Conservation (phyloP, 2,113 vertebrate genomes). For the Dissostichus mawsoni region DNA sequence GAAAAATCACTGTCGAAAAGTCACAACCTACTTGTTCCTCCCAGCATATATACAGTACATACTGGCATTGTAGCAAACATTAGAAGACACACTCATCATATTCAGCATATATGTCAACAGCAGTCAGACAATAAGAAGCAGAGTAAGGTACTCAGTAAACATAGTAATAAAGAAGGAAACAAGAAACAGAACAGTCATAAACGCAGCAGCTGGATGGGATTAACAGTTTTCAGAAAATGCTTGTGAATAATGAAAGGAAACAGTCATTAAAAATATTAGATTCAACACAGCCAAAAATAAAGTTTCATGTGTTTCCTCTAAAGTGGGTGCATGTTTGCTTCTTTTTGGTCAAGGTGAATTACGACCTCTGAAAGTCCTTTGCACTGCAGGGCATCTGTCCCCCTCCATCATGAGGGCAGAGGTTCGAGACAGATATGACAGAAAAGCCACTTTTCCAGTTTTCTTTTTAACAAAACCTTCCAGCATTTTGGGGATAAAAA, state of each 20-base stretch:
- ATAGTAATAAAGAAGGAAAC: conserved; percentile 12
- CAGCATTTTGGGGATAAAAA: conserved; percentile 72
- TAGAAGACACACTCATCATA: conserved; percentile 20
- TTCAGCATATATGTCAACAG: conserved; percentile 23
- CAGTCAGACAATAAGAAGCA: conserved; percentile 28
- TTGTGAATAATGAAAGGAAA: conserved; percentile 41
- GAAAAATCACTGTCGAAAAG: conserved; percentile 25
- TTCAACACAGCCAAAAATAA: conserved; percentile 39
- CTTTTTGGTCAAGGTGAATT: conserved; percentile 52
- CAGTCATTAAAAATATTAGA: conserved; percentile 30
- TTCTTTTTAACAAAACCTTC: conserved; percentile 64
- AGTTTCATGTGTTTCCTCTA: conserved; percentile 12
- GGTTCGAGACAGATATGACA: conserved; percentile 51
- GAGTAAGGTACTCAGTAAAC: conserved; percentile 25
- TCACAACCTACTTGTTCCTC: conserved; percentile 50
- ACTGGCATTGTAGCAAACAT: conserved; percentile 17
- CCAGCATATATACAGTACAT: conserved; percentile 42
- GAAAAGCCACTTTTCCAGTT: conserved; percentile 42
- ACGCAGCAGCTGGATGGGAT: conserved; percentile 43
- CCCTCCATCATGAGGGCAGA: conserved; percentile 20
- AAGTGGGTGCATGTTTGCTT: conserved; percentile 48
- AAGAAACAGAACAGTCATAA: conserved; percentile 1
- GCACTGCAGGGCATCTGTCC: conserved; percentile 17
- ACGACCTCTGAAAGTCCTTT: conserved; percentile 30
- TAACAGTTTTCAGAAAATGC: conserved; percentile 13